Base-by-base conservation (phyloP, 2,888 invertebrate species). In the Drosophila stalkeri region DNA sequence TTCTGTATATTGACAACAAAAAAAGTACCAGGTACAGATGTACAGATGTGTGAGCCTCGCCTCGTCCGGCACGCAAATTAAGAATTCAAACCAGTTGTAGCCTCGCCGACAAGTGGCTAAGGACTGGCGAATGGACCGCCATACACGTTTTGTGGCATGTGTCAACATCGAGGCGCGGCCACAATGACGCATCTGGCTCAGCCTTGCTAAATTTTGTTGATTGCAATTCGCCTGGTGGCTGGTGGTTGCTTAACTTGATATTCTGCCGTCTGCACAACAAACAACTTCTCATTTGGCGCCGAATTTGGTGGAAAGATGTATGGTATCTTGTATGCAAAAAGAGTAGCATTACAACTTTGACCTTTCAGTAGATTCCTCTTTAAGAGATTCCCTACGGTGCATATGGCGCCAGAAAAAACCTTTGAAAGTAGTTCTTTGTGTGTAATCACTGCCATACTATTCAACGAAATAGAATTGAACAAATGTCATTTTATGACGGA, bases 41-140 rank as follows among this genome's bases (percentile, higher is more conserved):
- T 54, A 52, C 54, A 74, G 61, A 68, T 72, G 69, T 69, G 20
- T 61, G 63, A 51, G 60, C 59, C 61, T 60, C 54, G 43, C 44
- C 52, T 73, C 61, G 65, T 67, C 64, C 66, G 69, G 71, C 86
- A 87, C 86, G 90, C 90, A 90, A 87, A 88, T 87, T 72, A 86
- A 75, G 83, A 83, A 87, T 74, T 80, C 80, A 85, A 89, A 82
- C 85, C 89, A 73, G 86, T 89, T 89, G 67, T 66, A 44, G 66
- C 57, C 49, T 39, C 56, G 73, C 64, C 71, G 79, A 77, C 73
- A 79, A 86, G 84, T 79, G 81, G 66, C 74, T 74, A 75, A 72
- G 72, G 75, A 79, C 73, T 75, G 71, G 52, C 64, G 77, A 76
- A 77, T 69, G 62, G 72, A 64, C 60, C 68, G 74, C 49, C 63